Percentiles rank a stretch among this genome's conserved stretches.
These are phyloP conservation scores for Hetaerina americana DNA, from an alignment of 1,140 invertebrate genomes.

Conservation along the genomic window DNA sequence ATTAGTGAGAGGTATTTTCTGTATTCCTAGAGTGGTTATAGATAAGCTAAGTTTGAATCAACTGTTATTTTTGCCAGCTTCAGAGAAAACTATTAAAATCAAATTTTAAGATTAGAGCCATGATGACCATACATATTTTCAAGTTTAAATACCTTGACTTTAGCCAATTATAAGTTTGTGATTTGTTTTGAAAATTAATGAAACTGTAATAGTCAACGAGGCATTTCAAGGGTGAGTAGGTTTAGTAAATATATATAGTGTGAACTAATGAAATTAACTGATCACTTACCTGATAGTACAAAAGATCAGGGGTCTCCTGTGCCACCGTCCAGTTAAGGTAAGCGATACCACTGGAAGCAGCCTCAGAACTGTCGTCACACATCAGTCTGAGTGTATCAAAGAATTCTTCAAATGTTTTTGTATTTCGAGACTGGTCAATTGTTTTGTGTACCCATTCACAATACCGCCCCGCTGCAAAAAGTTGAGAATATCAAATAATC, in stretches of 20 bases:
- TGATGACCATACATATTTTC: too few species aligned
- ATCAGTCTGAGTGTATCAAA: constrained; percentile 57
- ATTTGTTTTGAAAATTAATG: too few species aligned
- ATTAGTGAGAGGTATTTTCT: too few species aligned
- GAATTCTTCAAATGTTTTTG: constrained; percentile 60
- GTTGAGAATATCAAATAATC: too few species aligned
- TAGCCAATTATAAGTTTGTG: too few species aligned
- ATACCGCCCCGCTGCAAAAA: constrained; percentile 50
- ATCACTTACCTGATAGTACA: constrained; percentile 73
- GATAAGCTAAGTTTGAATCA: too few species aligned
- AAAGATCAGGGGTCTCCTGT: constrained; percentile 57
- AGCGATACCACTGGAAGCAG: constrained; percentile 40
- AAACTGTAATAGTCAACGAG: too few species aligned
- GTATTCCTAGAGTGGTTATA: too few species aligned
- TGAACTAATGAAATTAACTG: constrained; percentile 13
- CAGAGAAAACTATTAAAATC: neutral
- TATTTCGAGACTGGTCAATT: constrained; percentile 46
- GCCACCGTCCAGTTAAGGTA: constrained; percentile 70
- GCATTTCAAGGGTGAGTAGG: constrained; percentile 6
- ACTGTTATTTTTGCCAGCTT: too few species aligned
- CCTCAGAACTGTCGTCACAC: constrained; percentile 47
- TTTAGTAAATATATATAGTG: constrained; percentile 10
- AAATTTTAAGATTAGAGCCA: neutral
- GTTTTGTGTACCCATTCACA: constrained; percentile 66
- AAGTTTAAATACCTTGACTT: too few species aligned